Base-by-base conservation (phyloP, 2,113 vertebrate genomes). In the Halichoeres trimaculatus region DNA sequence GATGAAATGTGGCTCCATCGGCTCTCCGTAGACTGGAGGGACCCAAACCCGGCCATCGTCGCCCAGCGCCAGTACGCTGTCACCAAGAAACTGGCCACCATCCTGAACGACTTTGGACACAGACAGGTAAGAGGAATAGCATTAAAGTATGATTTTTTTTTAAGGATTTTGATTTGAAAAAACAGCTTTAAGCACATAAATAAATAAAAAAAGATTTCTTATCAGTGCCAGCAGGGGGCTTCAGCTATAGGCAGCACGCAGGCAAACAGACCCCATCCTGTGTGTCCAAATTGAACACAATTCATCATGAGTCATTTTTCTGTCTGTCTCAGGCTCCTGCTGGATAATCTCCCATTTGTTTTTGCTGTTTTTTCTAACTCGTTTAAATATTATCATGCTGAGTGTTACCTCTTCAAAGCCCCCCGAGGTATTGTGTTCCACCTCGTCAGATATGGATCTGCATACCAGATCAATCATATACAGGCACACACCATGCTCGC, bases 31-130 rank as follows among this genome's bases (percentile, higher is more conserved):
- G 96, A 98, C 84, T 99, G 97, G 96, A 91, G 97, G 56, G 97
- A 99, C 58, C 96, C 96, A 3, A 98, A 96, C 72, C 97, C 97
- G 0, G 95, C 94, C 40, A 59, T 95, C 1, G 89, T 91, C 0
- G 87, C 91, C 45, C 95, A 91, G 7, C 95, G 91, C 8, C 90
- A 91, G 8, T 90, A 94, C 10, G 87, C 90, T 87, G 94, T 73
- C 92, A 96, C 95, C 0, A 98, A 96, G 88, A 99, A 98, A 71
- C 91, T 99, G 81, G 94, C 94, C 78, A 94, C 94, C 7, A 95
- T 99, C 78, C 65, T 99, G 26, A 96, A 95, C 60, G 94, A 97
- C 70, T 99, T 98, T 81, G 96, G 96, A 22, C 97, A 99, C 87
- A 94, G 94, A 87, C 94, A 96, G 95, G 97, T 98, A 52, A 94